Conservation (phyloP, 2,797 vertebrate species). For the Siniperca obscura region DNA sequence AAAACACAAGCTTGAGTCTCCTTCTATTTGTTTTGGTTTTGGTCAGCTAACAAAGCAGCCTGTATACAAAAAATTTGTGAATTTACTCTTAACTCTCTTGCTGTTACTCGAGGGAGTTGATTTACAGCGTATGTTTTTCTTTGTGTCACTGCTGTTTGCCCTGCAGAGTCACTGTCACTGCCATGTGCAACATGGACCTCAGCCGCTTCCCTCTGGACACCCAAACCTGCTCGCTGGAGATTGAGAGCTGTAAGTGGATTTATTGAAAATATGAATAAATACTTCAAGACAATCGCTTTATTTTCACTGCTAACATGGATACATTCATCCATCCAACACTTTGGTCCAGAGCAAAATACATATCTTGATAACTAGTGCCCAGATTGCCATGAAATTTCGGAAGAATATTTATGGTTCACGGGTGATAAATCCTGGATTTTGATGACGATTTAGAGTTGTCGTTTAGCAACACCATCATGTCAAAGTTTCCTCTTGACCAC, state of each 20-base stretch:
- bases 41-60: neutral
- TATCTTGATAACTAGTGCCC: neutral
- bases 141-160: neutral
- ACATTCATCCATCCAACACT: neutral
- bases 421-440: neutral
- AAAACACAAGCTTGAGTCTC: constrained; percentile 1
- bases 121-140: neutral
- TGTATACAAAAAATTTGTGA: neutral
- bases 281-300: neutral
- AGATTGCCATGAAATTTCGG: neutral
- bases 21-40: neutral
- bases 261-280: neutral
- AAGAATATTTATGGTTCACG: neutral
- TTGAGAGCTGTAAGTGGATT: constrained; percentile 95
- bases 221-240: constrained; percentile 96
- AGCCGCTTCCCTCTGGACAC: constrained; percentile 97
- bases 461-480: neutral
- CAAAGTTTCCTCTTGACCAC: neutral
- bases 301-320: neutral
- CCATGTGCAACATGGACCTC: constrained; percentile 99
- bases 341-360: neutral
- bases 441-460: neutral
- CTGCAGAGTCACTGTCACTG: constrained; percentile 94
- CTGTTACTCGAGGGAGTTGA: neutral
- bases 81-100: neutral